Percentiles rank a stretch among this genome's conserved stretches.
These are phyloP conservation scores for Tachysurus fulvidraco DNA, from an alignment of 2,113 vertebrate species.

Conservation along the genomic window DNA sequence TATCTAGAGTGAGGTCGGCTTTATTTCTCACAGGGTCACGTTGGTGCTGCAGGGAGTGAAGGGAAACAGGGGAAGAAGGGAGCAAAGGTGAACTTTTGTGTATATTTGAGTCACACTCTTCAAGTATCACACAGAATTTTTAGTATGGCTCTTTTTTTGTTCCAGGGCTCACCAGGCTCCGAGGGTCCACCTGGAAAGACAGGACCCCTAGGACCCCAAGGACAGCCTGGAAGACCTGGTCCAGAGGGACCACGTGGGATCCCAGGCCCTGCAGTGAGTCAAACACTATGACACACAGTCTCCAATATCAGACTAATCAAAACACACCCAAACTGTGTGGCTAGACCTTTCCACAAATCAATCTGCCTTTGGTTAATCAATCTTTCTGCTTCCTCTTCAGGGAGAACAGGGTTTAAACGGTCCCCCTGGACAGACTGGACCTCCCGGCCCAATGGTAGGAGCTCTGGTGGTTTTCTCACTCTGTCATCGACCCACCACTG, in stretches of 20 bases:
- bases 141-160: background rate
- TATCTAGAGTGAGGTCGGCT: background rate
- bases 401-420: slow-evolving; percentile 88
- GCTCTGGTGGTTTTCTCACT: background rate
- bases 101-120: background rate
- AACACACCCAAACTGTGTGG: background rate
- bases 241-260: slow-evolving; percentile 86
- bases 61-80: slow-evolving; percentile 88
- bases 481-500: slow-evolving; percentile 24
- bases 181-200: slow-evolving; percentile 78
- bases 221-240: slow-evolving; percentile 79
- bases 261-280: slow-evolving; percentile 85
- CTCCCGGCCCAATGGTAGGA: slow-evolving; percentile 87
- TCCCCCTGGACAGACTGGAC: slow-evolving; percentile 82
- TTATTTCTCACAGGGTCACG: slow-evolving; percentile 72
- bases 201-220: slow-evolving; percentile 82
- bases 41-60: slow-evolving; percentile 77
- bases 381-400: slow-evolving; percentile 63
- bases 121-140: background rate
- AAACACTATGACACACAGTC: slow-evolving; percentile 11
- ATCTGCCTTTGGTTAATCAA: slow-evolving; percentile 31
- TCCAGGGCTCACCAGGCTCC: slow-evolving; percentile 76
- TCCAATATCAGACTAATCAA: background rate
- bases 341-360: background rate
- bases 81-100: slow-evolving; percentile 74